Evolutionary conservation across 1,140 invertebrate species (phyloP), one percentile per base, ranked within the genome.

Genomic region (Drosophila sp.): DNA sequence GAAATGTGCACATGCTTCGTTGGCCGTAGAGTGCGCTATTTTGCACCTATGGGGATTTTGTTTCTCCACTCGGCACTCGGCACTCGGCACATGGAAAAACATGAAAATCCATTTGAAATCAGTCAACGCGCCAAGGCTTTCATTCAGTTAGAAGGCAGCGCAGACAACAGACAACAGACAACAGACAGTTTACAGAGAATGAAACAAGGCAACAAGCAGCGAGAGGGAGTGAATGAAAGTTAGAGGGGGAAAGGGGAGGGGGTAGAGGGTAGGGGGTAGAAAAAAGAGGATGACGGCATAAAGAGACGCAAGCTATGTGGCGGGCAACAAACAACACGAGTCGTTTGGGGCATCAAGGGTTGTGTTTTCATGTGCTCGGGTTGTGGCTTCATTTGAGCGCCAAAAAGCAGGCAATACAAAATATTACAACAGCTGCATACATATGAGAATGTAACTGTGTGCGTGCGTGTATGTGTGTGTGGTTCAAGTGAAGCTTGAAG

Each of bases 61-160:
- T 65, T 53, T 58, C 43, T 69, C 69, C n/a, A 13, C 27, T 25
- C 58, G n/a, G n/a, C 21, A 18, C 11, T 32, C 53, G 34, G 16
- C 43, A 36, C 56, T 54, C 6, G 53, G 48, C 56, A 61, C 36
- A 67, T 64, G 75, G 63, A 62, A 69, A 62, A 72, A 67, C 64
- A 80, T 80, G 75, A 82, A 86, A 87, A 87, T 87, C 82, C 82
- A 86, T 86, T 86, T 76, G 82, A 76, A 86, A 86, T 86, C 82
- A 86, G 82, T 86, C 82, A 86, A 86, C 81, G 81, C 78, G 81
- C 81, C 75, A 78, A 87, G 81, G 81, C 81, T 81, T 81, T 87
- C 82, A 86, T 87, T 86, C 81, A 86, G 81, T 86, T 86, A 81
- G 81, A 86, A 72, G 62, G 71, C 58, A 43, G 25, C 27, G 16